Conservation (phyloP, 2,113 vertebrate genomes). For the Malurus alboscapulatus region DNA sequence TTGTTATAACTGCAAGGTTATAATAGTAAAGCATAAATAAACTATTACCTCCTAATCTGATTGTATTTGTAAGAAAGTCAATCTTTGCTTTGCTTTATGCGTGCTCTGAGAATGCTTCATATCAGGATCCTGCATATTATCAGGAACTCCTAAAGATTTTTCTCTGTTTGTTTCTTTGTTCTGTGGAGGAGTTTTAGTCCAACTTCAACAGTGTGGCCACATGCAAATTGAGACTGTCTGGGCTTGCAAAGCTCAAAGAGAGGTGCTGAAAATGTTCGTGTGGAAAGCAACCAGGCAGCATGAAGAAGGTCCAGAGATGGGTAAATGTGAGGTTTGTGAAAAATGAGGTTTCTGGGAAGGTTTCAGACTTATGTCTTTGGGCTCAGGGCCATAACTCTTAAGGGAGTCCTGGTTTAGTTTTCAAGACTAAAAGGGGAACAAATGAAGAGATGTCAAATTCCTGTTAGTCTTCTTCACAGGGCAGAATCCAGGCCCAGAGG, state of each 20-base stretch:
- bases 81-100: not conserved
- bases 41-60: not conserved
- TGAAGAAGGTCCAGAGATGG: not conserved
- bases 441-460: not conserved
- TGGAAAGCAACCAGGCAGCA: not conserved
- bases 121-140: not conserved
- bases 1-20: not conserved
- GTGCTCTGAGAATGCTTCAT: not conserved
- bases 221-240: not conserved
- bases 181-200: not conserved
- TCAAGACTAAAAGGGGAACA: not conserved
- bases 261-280: not conserved
- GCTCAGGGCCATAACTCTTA: not conserved
- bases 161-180: not conserved
- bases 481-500: not conserved
- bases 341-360: not conserved
- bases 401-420: not conserved
- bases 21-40: not conserved
- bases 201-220: not conserved
- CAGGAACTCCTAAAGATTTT: not conserved
- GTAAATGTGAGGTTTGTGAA: not conserved
- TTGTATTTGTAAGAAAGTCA: not conserved
- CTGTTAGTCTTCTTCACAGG: not conserved
- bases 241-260: not conserved
- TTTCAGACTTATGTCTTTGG: not conserved